Evolutionary conservation across 2,113 vertebrate genomes (phyloP), one percentile per base, ranked within the genome.

Genomic region (Zosterops japonicus): DNA sequence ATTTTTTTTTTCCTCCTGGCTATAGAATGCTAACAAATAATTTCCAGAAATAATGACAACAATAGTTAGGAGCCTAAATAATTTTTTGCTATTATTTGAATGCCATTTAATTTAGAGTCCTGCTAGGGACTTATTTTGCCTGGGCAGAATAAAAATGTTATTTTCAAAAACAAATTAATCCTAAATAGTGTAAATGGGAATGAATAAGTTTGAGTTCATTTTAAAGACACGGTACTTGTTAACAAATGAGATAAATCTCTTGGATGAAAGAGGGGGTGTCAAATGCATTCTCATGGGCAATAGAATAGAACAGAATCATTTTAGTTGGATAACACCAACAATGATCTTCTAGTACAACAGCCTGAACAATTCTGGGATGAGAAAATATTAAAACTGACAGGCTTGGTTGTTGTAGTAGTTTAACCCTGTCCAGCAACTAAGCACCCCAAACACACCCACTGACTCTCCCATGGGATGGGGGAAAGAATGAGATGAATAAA

Each of bases 21-120:
- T 49, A 35, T 28, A 49, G 29, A 72, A 74, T 72, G 70, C 22
- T 79, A 57, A 23, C 27, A 15, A 87, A 90, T 72, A 67, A 71
- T 89, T 94, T 96, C 42, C 76, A 94, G 77, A 92, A 95, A 80
- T 90, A 83, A 80, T 46, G 9, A 2, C 39, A 84, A 5, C 15
- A 68, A 46, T 28, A 49, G 8, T 14, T 64, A 39, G 12, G 35
- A 71, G 24, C 5, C 12, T 9, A 69, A 83, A 65, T 29, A 20
- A 27, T 8, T 42, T 61, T 80, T 90, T 85, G 4, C 8, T 83
- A 5, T 19, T 56, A 33, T 69, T 86, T 60, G 12, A 74, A 41
- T 61, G 31, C 8, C 5, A 9, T n/a, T 83, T 80, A 47, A 64
- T 70, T 39, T 20, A 65, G 24, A 56, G 8, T 61, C 9, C 10